Percentiles rank a stretch among this genome's conserved stretches.
Conservation (phyloP, 2,888 invertebrate genomes). For the Polyommatus iphigenia region DNA sequence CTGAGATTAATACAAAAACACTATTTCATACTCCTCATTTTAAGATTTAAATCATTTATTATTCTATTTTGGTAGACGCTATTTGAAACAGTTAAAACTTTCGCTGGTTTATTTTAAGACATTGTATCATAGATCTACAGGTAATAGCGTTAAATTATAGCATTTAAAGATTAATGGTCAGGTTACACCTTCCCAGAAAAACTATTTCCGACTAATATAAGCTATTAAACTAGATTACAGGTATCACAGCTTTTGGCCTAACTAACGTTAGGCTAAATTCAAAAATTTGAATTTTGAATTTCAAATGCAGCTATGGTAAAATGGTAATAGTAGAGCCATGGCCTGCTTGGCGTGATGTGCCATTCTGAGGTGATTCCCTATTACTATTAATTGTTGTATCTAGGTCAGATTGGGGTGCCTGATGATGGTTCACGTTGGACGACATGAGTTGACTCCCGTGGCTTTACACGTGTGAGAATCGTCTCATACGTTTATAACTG, state of each 20-base stretch:
- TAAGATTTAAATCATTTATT: no score
- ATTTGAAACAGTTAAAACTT: no score
- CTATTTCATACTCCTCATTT: no score
- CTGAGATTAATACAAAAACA: background rate
- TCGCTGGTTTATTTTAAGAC: background rate
- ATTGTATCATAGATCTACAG: background rate
- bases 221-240: background rate
- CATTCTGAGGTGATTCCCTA: background rate
- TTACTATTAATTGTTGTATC: slow-evolving; percentile 27
- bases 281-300: background rate
- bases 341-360: background rate
- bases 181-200: background rate
- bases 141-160: background rate
- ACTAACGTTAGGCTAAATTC: no score
- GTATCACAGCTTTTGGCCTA: background rate
- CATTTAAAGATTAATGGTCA: background rate
- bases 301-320: background rate
- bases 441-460: slow-evolving; percentile 1
- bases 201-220: background rate
- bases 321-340: background rate
- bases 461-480: background rate
- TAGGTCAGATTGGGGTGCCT: background rate
- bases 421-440: slow-evolving; percentile 19
- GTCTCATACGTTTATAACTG: background rate
- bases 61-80: no score